These are phyloP conservation scores for Drosophila neotestacea DNA, from an alignment of 2,888 invertebrate species.

Conservation along the genomic window DNA sequence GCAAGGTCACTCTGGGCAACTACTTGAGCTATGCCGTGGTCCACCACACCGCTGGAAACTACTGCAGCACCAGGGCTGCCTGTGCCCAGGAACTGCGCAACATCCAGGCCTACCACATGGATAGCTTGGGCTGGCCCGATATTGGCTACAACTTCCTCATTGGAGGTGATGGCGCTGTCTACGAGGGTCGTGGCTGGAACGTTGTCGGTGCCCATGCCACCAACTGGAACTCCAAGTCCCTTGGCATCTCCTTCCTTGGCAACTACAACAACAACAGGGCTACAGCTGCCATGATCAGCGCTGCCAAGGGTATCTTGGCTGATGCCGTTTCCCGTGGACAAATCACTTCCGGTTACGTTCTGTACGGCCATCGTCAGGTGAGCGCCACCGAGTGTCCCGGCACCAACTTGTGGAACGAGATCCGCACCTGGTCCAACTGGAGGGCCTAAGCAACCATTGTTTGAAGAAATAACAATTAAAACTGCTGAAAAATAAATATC, in stretches of 20 bases:
- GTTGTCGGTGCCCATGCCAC: slow-evolving; percentile 73
- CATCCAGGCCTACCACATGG: slow-evolving; percentile 78
- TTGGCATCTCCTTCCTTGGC: slow-evolving; percentile 80
- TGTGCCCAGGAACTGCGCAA: slow-evolving; percentile 66
- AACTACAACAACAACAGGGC: slow-evolving; percentile 61
- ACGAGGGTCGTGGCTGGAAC: slow-evolving; percentile 78
- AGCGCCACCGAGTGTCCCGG: slow-evolving; percentile 81
- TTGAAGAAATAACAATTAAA: not conserved
- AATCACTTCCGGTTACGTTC: slow-evolving; percentile 52
- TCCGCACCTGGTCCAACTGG: slow-evolving; percentile 79
- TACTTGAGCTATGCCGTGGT: slow-evolving; percentile 62
- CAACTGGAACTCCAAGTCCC: slow-evolving; percentile 72
- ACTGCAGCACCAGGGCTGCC: slow-evolving; percentile 58
- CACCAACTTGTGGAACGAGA: slow-evolving; percentile 76
- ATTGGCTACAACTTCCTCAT: slow-evolving; percentile 79
- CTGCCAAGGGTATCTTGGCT: slow-evolving; percentile 67
- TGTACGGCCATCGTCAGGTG: slow-evolving; percentile 79
- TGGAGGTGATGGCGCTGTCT: slow-evolving; percentile 78
- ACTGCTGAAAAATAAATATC: slow-evolving; percentile 10
- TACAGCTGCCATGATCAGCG: slow-evolving; percentile 60
- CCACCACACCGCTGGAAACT: slow-evolving; percentile 72
- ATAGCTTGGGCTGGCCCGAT: slow-evolving; percentile 69
- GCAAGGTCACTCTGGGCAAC: slow-evolving; percentile 46
- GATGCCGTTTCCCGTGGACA: slow-evolving; percentile 65
- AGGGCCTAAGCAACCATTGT: slow-evolving; percentile 36